These are phyloP conservation scores for Morbakka virulenta DNA, from an alignment of 30 jellyfish, hydroid and myxozoan species.

Conservation along the genomic window DNA sequence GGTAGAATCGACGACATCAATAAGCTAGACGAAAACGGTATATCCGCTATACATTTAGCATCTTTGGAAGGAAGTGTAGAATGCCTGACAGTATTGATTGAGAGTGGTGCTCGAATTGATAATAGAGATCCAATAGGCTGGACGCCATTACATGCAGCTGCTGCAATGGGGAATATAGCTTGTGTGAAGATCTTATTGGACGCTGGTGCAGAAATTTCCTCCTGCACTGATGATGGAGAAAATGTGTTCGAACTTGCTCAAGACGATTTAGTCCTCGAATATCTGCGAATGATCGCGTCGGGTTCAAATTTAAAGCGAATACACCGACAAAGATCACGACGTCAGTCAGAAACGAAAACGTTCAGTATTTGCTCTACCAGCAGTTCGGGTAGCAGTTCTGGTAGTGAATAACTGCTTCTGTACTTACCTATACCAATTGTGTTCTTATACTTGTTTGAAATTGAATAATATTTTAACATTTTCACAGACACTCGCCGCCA, in stretches of 20 bases:
- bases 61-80: conserved; percentile 44
- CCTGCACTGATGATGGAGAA: conserved; percentile 66
- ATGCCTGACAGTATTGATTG: conserved; percentile 55
- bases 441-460: too few species aligned
- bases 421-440: too few species aligned
- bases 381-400: too few species aligned
- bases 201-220: conserved; percentile 54
- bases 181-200: conserved; percentile 38
- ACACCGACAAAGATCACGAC: too few species aligned
- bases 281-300: conserved; percentile 54
- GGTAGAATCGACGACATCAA: conserved; percentile 44
- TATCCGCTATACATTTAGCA: conserved; percentile 57
- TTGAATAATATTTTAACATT: too few species aligned
- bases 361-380: too few species aligned
- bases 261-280: conserved; percentile 45
- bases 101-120: conserved; percentile 64
- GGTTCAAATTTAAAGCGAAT: too few species aligned
- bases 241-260: conserved; percentile 68
- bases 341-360: too few species aligned
- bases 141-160: conserved; percentile 86
- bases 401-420: too few species aligned
- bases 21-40: conserved; percentile 66
- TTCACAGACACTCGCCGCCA: too few species aligned
- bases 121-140: conserved; percentile 72
- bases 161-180: conserved; percentile 40